phyloP scores from a whole-genome alignment of 2,113 vertebrate genomes.

The Vulpes lagopus region DNA sequence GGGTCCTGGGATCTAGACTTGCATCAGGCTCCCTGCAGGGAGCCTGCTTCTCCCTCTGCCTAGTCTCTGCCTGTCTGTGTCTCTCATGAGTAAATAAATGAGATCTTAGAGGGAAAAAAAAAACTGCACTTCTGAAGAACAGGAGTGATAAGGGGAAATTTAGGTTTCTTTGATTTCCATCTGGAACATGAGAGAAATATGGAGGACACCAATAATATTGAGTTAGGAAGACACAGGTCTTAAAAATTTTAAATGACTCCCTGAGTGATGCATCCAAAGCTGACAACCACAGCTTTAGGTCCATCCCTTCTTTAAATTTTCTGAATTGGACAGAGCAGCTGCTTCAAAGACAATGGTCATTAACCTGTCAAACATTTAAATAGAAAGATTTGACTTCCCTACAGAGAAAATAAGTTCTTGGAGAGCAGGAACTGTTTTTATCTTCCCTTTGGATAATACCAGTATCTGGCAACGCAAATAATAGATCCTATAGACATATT shows the following conservation, averaged over 20 bases:
- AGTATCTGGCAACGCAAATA: slow-evolving; percentile 19
- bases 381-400: background rate
- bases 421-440: background rate
- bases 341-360: background rate
- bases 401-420: background rate
- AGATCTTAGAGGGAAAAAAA: background rate
- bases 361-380: background rate
- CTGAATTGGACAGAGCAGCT: background rate
- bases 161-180: slow-evolving; percentile 2
- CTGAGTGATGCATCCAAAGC: background rate
- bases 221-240: background rate
- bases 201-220: background rate
- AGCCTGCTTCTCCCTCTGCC: no score
- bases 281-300: background rate
- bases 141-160: background rate
- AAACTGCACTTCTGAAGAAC: background rate
- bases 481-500: background rate
- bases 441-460: slow-evolving; percentile 35
- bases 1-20: no score
- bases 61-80: no score
- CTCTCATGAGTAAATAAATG: no score
- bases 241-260: background rate
- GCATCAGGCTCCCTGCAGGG: no score
- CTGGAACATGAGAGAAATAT: background rate
- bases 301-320: background rate